A percentile compares a stretch with the other conserved stretches of the same genome.
phyloP scores from a whole-genome alignment of 2,888 invertebrate species.

The Heliconius ismenius region DNA sequence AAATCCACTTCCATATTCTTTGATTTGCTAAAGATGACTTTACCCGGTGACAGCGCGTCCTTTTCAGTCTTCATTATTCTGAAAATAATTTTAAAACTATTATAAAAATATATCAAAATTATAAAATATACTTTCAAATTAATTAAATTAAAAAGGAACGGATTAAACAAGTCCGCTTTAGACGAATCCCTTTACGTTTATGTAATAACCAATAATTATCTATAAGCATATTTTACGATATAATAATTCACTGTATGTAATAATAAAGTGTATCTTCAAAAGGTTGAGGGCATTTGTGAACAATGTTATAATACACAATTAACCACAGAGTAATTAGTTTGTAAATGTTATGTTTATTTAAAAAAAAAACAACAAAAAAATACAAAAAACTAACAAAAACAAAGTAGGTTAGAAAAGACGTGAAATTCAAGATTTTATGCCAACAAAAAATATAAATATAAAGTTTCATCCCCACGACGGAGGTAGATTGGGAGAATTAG shows the following conservation, averaged over 20 bases:
- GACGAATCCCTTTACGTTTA: constrained; percentile 11
- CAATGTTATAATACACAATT: constrained; percentile 8
- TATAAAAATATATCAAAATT: background rate
- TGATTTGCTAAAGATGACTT: background rate
- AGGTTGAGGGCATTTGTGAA: constrained; percentile 16
- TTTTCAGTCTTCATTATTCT: constrained; percentile 43
- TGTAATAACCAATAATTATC: background rate
- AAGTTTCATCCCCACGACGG: too few species aligned
- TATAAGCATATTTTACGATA: constrained; percentile 9
- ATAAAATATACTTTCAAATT: background rate
- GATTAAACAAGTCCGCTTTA: background rate
- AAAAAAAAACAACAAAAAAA: too few species aligned
- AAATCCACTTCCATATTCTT: constrained; percentile 53
- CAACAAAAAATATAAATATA: too few species aligned
- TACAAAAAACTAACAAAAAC: too few species aligned
- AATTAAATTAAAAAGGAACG: background rate
- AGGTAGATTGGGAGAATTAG: too few species aligned
- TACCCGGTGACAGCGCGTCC: constrained; percentile 17
- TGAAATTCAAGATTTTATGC: too few species aligned
- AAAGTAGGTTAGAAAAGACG: too few species aligned
- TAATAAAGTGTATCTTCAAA: constrained; percentile 18
- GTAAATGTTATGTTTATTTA: background rate
- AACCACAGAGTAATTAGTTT: background rate
- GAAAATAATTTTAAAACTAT: constrained; percentile 11
- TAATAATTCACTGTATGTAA: constrained; percentile 12